Evolutionary conservation across 1,140 invertebrate genomes (phyloP), one percentile per base, ranked within the genome.

Genomic region (Dermatophagoides farinae): DNA sequence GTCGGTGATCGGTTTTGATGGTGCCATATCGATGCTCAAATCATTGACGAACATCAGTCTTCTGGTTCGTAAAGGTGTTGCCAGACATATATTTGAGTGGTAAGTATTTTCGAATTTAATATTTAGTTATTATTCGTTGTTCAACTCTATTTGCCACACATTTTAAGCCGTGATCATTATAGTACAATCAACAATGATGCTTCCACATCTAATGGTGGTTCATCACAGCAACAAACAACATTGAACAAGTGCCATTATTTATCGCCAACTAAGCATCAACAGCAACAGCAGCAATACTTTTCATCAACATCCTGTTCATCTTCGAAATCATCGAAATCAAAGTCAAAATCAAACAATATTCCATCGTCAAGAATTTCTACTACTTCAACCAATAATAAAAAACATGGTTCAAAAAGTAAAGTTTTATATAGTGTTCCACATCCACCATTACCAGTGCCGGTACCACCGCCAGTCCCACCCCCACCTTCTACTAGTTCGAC

Each of bases 1-100:
- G 68, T 75, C 76, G 22, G 78, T 84, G 65, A 80, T 87, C 57
- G 76, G 80, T 37, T 88, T 88, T 71, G 82, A 79, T 68, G 84
- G 88, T 72, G 66, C 66, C 9, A 65, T 67, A 16, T 60, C 57
- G 37, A 23, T 50, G 9, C 61, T 67, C 25, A 67, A 67, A 49
- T 65, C 63, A 12, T n/a, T 40, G 8, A 63, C 62, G 44, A 58
- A 64, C 20, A 63, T 67, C 41, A 61, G 54, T 6, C 38, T 67
- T 1, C 63, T 63, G 0, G 66, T 67, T 18, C 55, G 64, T 37
- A 67, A 67, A 60, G 61, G 47, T 6, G 65, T 64, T 0, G 64
- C 63, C 12, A 58, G 60, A 31, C 54, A 64, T 37, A 20, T 66
- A 9, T 66, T 66, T 25, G 23, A 55, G 31, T 55, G 53, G 53